Evolutionary conservation across 2,797 vertebrate species (phyloP), one percentile per base, ranked within the genome.

Genomic region (Oreortyx pictus): DNA sequence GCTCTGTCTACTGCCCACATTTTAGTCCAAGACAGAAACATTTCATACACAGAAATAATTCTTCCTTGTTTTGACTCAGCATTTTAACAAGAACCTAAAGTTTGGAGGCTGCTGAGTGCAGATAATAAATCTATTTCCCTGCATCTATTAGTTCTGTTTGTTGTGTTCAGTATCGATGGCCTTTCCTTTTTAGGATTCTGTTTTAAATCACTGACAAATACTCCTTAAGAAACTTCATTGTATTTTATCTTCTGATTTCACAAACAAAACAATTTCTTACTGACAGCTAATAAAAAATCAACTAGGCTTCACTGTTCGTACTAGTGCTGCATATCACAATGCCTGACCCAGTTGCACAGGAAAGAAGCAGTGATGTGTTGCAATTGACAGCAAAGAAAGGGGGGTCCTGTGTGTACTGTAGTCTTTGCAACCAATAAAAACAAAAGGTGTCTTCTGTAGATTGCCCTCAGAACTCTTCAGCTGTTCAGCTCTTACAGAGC

Each of bases 121-220:
- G 29, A 41, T 46, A 89, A 50, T 59, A 73, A 85, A 85, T 71
- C 54, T 43, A 9, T 73, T 75, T 71, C 49, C n/a, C 46, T 35
- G 27, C 14, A 37, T 44, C 33, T 81, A 66, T 86, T 88, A 66
- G 29, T 66, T 70, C 44, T 71, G 83, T 79, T 91, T 67, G 41
- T 68, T 73, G 54, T 56, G 39, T 31, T 60, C 31, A 23, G 49
- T 86, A 75, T 78, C 12, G 39, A 91, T 66, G 75, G 25, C 37
- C 27, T 79, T 82, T 59, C 31, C 79, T 56, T 54, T 72, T 73
- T 54, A 61, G 64, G n/a, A 79, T 56, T 82, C 67, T 80, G 25
- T 60, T 92, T 89, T 71, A 94, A 75, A 85, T 77, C 79, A 46
- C 49, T 89, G 86, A 61, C 85, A 89, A 76, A 57, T 71, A 61